Evolutionary conservation across 1,140 invertebrate species (phyloP).

Genomic region (Antheraea pernyi): DNA sequence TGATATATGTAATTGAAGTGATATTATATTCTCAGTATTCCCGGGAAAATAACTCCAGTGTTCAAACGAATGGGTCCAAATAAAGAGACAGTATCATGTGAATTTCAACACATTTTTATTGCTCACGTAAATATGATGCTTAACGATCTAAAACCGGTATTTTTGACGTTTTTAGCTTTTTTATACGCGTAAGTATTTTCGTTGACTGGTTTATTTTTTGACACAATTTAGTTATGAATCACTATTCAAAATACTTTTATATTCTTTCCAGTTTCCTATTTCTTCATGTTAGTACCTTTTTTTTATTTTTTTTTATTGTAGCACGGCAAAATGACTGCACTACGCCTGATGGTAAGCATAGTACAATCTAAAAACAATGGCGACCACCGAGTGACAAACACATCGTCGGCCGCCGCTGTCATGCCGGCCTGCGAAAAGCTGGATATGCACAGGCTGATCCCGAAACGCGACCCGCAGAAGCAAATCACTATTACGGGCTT

Average conservation of each 20-base stretch:
- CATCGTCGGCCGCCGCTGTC: no score
- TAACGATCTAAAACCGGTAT: conserved; percentile 2
- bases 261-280: not conserved
- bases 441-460: no score
- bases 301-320: not conserved
- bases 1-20: no score
- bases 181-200: not conserved
- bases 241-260: not conserved
- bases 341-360: no score
- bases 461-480: no score
- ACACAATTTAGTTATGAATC: not conserved
- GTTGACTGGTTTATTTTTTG: not conserved
- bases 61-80: not conserved
- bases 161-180: not conserved
- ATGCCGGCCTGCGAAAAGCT: no score
- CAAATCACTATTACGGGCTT: no score
- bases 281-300: not conserved
- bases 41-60: not conserved
- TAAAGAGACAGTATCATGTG: not conserved
- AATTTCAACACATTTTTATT: conserved; percentile 4
- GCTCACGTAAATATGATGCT: not conserved
- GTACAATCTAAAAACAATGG: no score
- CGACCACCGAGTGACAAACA: no score
- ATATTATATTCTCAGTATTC: not conserved
- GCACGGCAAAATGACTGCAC: no score